Evolutionary conservation across 92 coral and sea anemone genomes (phyloP), one percentile per base, ranked within the genome.

Genomic region (Phenganax subtilis): DNA sequence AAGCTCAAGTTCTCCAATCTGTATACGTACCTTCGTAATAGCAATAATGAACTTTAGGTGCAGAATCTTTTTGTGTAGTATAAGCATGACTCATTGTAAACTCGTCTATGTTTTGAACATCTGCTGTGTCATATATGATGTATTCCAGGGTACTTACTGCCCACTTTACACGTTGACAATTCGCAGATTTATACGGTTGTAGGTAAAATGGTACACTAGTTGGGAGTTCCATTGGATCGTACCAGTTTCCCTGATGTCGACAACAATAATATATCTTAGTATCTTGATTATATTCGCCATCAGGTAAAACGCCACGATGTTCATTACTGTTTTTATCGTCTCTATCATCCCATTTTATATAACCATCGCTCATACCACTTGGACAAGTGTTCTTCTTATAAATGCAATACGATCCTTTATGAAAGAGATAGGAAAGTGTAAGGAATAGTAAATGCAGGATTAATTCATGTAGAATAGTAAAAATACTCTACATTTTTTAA

Each of bases 101-200:
- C 3, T 20, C 6, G 62, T 91, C 91, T 10, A 1, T 16, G 82
- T 88, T 85, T 0, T 54, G 28, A 0, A 10, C 58, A 51, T 78
- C 65, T 63, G 88, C 89, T 2, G 89, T 82, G 51, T 87, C 87
- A 61, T 77, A 87, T 37, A 54, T 81, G 12, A 91, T 88, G 75
- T 72, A 91, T 75, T 91, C 91, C 77, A 69, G 56, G 11, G 83
- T 77, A 14, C 88, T 89, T 29, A 88, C 57, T 11, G 96, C 89
- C 85, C 96, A 88, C 58, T 85, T 51, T 7, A 91, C 96, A 52
- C 82, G 91, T 77, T 91, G 96, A 82, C 96, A 91, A 17, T 86
- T 76, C 9, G 78, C 56, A 5, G 85, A 80, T 31, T 80, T 76
- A 47, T 80, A 85, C 11, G 96, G 87, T 76, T 88, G 67, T 57